Percentiles rank a stretch among this genome's conserved stretches.
Evolutionary conservation across 2,113 vertebrate genomes (phyloP).

Genomic region (Vicugna pacos): DNA sequence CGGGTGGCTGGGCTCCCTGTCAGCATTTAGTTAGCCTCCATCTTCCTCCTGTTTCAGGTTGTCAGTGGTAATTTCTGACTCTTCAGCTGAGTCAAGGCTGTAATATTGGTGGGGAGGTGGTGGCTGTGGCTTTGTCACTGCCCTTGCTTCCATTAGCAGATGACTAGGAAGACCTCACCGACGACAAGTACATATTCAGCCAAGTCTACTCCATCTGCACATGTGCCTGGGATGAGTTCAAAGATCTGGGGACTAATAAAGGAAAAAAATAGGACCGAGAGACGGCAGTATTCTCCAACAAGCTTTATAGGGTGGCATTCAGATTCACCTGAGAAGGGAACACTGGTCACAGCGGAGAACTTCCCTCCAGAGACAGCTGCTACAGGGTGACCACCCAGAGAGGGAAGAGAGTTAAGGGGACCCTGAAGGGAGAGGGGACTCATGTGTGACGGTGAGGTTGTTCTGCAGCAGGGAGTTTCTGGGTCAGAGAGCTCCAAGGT

Average conservation of each 20-base stretch:
- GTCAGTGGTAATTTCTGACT: not conserved
- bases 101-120: not conserved
- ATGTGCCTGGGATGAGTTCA: not conserved
- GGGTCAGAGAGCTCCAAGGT: not conserved
- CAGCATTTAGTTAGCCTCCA: not conserved
- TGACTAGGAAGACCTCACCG: constrained; percentile 58
- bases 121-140: not conserved
- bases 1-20: not conserved
- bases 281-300: not conserved
- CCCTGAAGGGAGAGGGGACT: too few relatives aligned
- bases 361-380: not conserved
- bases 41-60: not conserved
- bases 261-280: not conserved
- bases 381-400: not conserved
- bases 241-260: not conserved
- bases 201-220: constrained; percentile 75
- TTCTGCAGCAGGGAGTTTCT: not conserved
- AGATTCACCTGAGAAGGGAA: not conserved
- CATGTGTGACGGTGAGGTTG: not conserved
- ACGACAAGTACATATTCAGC: constrained; percentile 63
- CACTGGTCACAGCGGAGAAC: not conserved
- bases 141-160: constrained; percentile 50
- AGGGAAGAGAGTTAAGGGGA: not conserved
- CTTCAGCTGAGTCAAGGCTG: not conserved
- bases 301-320: not conserved